These are phyloP conservation scores for Drosophila pseudoananassae DNA, from an alignment of 1,140 invertebrate species.

Conservation along the genomic window DNA sequence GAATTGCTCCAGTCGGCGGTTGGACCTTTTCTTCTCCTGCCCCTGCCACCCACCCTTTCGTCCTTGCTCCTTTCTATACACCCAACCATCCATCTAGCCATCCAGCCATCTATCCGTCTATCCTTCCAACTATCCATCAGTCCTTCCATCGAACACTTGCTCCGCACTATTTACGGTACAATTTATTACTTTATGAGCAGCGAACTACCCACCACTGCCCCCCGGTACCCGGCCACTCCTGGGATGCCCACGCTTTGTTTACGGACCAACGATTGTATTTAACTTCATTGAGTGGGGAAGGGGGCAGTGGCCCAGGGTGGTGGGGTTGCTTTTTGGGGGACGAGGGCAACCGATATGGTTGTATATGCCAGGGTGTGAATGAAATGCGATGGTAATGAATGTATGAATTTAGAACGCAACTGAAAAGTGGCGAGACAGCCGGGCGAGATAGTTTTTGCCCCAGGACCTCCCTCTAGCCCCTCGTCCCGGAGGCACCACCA, in stretches of 20 bases:
- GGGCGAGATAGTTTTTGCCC: constrained; percentile 75
- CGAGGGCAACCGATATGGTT: constrained; percentile 1
- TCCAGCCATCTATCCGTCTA: constrained; percentile 13
- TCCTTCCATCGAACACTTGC: constrained; percentile 62
- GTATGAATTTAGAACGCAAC: constrained; percentile 82
- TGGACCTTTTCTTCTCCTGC: neutral
- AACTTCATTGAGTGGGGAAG: constrained; percentile 45
- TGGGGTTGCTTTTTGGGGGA: constrained; percentile 4
- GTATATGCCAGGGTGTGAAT: constrained; percentile 41
- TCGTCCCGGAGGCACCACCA: neutral
- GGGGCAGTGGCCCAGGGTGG: neutral
- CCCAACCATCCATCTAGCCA: constrained; percentile 18
- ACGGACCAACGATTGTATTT: constrained; percentile 79
- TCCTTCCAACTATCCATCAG: constrained; percentile 16
- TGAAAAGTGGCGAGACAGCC: constrained; percentile 78
- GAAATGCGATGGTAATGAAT: constrained; percentile 81
- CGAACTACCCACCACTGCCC: constrained; percentile 36
- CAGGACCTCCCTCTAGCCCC: neutral
- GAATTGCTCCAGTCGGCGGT: constrained; percentile 57
- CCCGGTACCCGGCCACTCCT: neutral
- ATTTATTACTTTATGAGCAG: constrained; percentile 83
- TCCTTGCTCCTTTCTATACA: constrained; percentile 8
- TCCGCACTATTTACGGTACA: constrained; percentile 79
- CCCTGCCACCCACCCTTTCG: neutral
- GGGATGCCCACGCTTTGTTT: constrained; percentile 47